Percentiles rank a stretch among this genome's conserved stretches.
Evolutionary conservation across 2,888 invertebrate species (phyloP).

Genomic region (Marronus borbonicus): DNA sequence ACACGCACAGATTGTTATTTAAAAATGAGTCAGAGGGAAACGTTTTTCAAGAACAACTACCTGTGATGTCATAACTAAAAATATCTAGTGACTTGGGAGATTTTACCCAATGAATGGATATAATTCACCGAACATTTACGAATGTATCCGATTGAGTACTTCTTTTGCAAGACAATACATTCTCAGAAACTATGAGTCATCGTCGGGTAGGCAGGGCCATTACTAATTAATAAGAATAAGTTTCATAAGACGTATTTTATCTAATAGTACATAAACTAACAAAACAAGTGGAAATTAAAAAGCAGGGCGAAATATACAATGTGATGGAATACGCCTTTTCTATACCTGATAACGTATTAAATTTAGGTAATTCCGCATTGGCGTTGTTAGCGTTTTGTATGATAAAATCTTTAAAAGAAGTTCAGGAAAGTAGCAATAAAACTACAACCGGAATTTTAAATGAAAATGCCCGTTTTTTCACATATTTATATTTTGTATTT

Average conservation of each 20-base stretch:
- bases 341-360: no score
- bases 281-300: constrained; percentile 5
- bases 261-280: background rate
- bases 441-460: no score
- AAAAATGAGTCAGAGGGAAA: constrained; percentile 68
- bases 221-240: background rate
- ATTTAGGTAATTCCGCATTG: no score
- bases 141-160: constrained; percentile 50
- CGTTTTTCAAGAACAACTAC: constrained; percentile 69
- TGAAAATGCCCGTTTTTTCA: no score
- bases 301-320: background rate
- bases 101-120: constrained; percentile 53
- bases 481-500: no score
- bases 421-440: no score
- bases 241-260: constrained; percentile 6
- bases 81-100: constrained; percentile 63
- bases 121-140: constrained; percentile 52
- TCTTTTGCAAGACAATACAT: constrained; percentile 44
- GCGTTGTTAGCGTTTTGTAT: no score
- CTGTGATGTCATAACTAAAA: constrained; percentile 70
- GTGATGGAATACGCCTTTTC: no score
- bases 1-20: constrained; percentile 58
- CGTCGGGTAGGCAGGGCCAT: constrained; percentile 54
- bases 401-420: no score
- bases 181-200: constrained; percentile 60